These are phyloP conservation scores for Lutjanus erythropterus DNA, from an alignment of 2,113 vertebrate genomes.

Conservation along the genomic window DNA sequence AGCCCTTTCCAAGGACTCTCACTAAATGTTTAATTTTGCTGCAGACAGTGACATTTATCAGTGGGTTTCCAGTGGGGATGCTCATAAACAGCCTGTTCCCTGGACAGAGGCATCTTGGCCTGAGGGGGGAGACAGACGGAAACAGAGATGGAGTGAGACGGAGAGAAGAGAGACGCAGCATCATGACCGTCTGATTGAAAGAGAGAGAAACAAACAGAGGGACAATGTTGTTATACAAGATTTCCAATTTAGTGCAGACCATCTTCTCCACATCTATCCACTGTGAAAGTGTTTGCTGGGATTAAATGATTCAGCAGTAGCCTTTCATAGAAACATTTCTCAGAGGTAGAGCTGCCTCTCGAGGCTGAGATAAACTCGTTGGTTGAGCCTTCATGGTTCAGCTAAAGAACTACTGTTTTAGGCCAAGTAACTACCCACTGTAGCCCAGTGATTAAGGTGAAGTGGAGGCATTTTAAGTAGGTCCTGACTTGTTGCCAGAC, in stretches of 20 bases:
- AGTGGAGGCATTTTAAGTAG: neutral
- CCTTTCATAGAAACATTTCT: conserved; percentile 2
- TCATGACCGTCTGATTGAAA: conserved; percentile 40
- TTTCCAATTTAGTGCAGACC: conserved; percentile 33
- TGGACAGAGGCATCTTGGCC: conserved; percentile 57
- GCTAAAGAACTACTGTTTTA: conserved; percentile 19
- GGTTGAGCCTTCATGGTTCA: neutral
- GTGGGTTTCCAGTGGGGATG: conserved; percentile 62
- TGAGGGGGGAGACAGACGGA: conserved; percentile 37
- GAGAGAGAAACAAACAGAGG: conserved; percentile 30
- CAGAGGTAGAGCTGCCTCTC: conserved; percentile 7
- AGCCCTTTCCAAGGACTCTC: conserved; percentile 69
- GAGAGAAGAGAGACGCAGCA: conserved; percentile 16
- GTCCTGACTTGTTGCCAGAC: neutral
- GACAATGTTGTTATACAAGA: conserved; percentile 11
- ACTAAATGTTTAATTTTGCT: conserved; percentile 77
- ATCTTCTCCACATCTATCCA: conserved; percentile 23
- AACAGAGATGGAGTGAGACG: conserved; percentile 45
- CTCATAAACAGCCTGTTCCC: conserved; percentile 66
- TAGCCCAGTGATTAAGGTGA: neutral
- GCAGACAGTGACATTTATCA: conserved; percentile 72
- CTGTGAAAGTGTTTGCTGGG: conserved; percentile 6
- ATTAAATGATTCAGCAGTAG: conserved; percentile 34
- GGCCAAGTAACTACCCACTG: neutral
- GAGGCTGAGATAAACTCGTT: neutral